Percentiles rank a stretch among this genome's conserved stretches.
These are phyloP conservation scores for Bellardia bayeri DNA, from an alignment of 2,888 invertebrate genomes.

Conservation along the genomic window DNA sequence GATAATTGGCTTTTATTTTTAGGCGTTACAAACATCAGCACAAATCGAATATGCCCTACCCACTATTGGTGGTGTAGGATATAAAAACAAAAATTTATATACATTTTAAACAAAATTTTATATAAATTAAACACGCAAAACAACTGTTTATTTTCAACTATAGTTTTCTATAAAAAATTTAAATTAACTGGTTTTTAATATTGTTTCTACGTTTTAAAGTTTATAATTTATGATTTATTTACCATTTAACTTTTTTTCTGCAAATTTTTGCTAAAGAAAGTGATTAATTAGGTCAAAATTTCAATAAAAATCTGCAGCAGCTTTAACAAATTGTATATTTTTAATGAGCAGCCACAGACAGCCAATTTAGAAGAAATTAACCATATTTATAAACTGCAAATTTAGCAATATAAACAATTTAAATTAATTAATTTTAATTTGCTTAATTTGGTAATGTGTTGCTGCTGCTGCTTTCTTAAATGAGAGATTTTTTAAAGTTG, in stretches of 20 bases:
- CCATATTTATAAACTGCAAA: neutral
- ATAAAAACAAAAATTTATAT: neutral
- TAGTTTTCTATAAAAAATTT: too few relatives aligned
- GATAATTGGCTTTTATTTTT: too few relatives aligned
- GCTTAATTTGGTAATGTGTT: conserved; percentile 38
- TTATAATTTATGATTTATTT: neutral
- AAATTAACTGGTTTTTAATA: neutral
- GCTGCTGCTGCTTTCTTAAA: neutral
- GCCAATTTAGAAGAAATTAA: neutral
- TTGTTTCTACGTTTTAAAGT: conserved; percentile 1
- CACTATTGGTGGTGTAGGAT: too few relatives aligned
- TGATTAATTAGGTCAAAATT: conserved; percentile 55
- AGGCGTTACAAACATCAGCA: too few relatives aligned
- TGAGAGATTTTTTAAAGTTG: neutral
- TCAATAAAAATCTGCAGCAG: conserved; percentile 21
- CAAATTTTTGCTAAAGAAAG: conserved; percentile 33
- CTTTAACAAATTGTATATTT: neutral
- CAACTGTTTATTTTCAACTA: neutral
- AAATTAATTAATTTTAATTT: conserved; percentile 65
- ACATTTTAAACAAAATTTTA: neutral
- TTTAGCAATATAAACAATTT: conserved; percentile 3
- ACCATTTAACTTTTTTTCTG: conserved; percentile 18
- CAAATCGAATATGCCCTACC: too few relatives aligned
- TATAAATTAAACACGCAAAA: neutral
- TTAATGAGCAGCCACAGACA: neutral